These are phyloP conservation scores for Oryzias sinensis DNA, from an alignment of 2,797 vertebrate species.

Conservation along the genomic window DNA sequence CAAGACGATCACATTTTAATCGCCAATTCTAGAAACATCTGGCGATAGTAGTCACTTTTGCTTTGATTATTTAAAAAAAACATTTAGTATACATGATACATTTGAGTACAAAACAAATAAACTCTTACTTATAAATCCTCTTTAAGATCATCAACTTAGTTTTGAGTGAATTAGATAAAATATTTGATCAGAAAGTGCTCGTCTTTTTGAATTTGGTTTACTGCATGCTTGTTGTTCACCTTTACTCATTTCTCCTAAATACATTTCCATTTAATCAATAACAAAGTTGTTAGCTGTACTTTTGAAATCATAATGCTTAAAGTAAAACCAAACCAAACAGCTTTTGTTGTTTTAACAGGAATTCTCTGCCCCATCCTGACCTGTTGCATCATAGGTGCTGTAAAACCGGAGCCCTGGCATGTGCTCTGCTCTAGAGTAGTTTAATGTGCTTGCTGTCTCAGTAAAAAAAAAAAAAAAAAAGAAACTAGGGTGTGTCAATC, in stretches of 20 bases:
- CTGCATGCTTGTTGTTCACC: too few species aligned
- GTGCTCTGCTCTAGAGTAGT: slow-evolving; percentile 36
- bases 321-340: too few species aligned
- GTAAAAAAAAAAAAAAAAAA: background rate
- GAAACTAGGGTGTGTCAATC: slow-evolving; percentile 28
- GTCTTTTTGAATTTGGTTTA: too few species aligned
- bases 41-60: background rate
- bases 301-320: background rate
- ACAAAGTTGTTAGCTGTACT: background rate
- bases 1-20: background rate
- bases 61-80: background rate
- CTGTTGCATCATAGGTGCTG: slow-evolving; percentile 63
- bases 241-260: too few species aligned
- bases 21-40: too few species aligned
- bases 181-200: too few species aligned
- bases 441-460: slow-evolving; percentile 12
- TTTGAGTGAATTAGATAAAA: too few species aligned
- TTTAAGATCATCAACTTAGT: too few species aligned
- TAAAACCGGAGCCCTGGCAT: slow-evolving; percentile 57
- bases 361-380: slow-evolving; percentile 41
- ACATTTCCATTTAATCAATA: background rate
- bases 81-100: too few species aligned
- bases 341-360: slow-evolving; percentile 72
- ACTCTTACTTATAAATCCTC: too few species aligned
- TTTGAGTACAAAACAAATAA: too few species aligned